A percentile compares a stretch with the other conserved stretches of the same genome.
These are phyloP conservation scores for Micromussa lordhowensis DNA, from an alignment of 92 coral and sea anemone genomes.

Conservation along the genomic window DNA sequence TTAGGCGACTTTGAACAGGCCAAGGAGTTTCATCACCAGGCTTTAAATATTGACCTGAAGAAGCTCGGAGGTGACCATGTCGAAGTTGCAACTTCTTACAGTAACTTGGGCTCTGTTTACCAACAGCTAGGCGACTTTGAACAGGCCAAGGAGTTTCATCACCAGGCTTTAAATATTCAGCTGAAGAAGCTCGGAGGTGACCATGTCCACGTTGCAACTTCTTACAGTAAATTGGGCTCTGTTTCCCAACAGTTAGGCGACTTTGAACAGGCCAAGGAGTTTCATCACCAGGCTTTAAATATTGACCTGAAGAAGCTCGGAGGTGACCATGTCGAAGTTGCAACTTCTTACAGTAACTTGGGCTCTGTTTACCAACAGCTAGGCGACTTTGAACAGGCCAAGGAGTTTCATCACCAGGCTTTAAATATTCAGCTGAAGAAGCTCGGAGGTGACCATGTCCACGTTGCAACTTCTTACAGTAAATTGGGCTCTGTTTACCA, in stretches of 20 bases:
- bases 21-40: neutral
- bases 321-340: neutral
- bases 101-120: neutral
- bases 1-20: neutral
- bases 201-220: neutral
- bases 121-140: neutral
- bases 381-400: slow-evolving; percentile 10
- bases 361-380: neutral
- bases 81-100: neutral
- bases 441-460: neutral
- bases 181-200: neutral
- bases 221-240: neutral
- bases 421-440: neutral
- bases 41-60: neutral
- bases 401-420: neutral
- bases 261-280: neutral
- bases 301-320: neutral
- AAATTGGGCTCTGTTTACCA: neutral
- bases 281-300: neutral
- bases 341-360: neutral
- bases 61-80: neutral
- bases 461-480: neutral
- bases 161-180: too few relatives aligned
- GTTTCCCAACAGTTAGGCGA: neutral
- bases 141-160: neutral